Conservation (phyloP, 2,113 vertebrate genomes). For the human region GRCh38 chr1:49506001-49506500, state of each 20-base stretch:
- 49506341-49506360: too few species aligned
- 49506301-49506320: slow-evolving; percentile 6
- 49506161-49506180: not conserved
- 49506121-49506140: not conserved
- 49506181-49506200: not conserved
- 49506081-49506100: not conserved
- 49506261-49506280: not conserved
- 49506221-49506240: not conserved
- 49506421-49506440: too few species aligned
- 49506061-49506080: not conserved
- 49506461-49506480: too few species aligned
- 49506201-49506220: not conserved
- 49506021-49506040: not conserved
- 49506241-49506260: not conserved
- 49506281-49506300: not conserved
- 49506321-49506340: not conserved
- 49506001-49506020: not conserved
- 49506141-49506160: not conserved
- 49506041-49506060: slow-evolving; percentile 12
- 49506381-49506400: too few species aligned
- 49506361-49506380: too few species aligned
- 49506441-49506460: too few species aligned
- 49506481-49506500: too few species aligned
- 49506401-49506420: too few species aligned
- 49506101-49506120: not conserved